Base-by-base conservation (phyloP, 2,797 vertebrate species). In the Leptatherina wallacei region DNA sequence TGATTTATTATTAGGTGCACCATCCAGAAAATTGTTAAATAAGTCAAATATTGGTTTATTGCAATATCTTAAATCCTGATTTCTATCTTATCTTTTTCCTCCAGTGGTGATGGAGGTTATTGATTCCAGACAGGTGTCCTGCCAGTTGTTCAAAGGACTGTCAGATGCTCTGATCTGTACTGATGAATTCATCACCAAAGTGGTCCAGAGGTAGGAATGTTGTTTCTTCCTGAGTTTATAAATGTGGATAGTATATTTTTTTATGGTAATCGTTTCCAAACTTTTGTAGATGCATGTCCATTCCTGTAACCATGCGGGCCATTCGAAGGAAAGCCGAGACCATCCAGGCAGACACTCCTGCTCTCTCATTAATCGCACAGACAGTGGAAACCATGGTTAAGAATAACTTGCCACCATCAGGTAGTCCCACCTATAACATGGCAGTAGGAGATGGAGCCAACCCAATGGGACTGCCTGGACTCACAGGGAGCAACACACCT, bases 351-450 rank as follows among this genome's bases (percentile, higher is more conserved):
- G 97, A 99, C 91, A 99, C 98, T 13, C 98, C 98, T 30, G 98
- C 98, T 78, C 94, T 99, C 88, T 98, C 96, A 65, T 94, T 99
- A 77, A 99, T 99, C 90, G 97, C 98, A 68, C 96, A 99, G 92
- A 98, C 97, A 55, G 98, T 99, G 63, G 98, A 98, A 91, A 97
- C 96, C 68, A 98, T 99, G 97, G 97, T 99, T 86, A 99, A 99
- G 94, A 99, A 98, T 90, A 99, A 98, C 75, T 94, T 98, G 72
- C 98, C 98, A 56, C 97, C 97, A 27, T 96, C 97, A 64, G 96
- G 97, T 88, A 99, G 98, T 94, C 97, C 98, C 54, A 95, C 95
- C 82, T 99, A 98, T 87, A 97, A 96, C 89, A 98, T 98, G 95
- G 95, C 95, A 79, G 87, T 94, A 32, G 94, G 91, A 3, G 93